Percentiles rank a stretch among this genome's conserved stretches.
phyloP scores from a whole-genome alignment of 2,888 invertebrate genomes.

The Subacronicta megacephala region DNA sequence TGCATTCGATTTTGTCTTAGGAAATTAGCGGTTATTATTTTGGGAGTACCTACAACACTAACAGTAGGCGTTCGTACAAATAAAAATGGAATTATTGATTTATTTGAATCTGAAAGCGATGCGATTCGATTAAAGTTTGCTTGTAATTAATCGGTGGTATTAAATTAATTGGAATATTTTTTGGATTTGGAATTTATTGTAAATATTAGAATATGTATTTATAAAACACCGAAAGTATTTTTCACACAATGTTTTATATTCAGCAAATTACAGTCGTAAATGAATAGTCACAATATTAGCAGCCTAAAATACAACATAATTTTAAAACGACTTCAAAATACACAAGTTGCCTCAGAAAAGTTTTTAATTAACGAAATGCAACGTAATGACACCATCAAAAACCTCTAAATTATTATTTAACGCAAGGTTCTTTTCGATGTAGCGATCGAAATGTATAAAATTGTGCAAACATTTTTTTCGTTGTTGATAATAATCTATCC shows the following conservation, averaged over 20 bases:
- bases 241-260: too few relatives aligned
- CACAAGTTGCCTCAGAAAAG: slow-evolving; percentile 5
- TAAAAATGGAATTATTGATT: slow-evolving; percentile 70
- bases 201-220: slow-evolving; percentile 7
- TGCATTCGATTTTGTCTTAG: slow-evolving; percentile 77
- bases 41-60: slow-evolving; percentile 45
- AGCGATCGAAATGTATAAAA: slow-evolving; percentile 51
- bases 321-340: background rate
- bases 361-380: slow-evolving; percentile 31
- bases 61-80: slow-evolving; percentile 61
- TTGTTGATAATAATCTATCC: slow-evolving; percentile 62
- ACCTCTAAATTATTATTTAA: slow-evolving; percentile 32
- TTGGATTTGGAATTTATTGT: slow-evolving; percentile 18
- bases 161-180: slow-evolving; percentile 60
- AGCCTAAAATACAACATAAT: too few relatives aligned
- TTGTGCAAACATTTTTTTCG: slow-evolving; percentile 58
- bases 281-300: background rate
- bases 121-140: slow-evolving; percentile 67
- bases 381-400: slow-evolving; percentile 34
- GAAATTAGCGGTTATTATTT: slow-evolving; percentile 72
- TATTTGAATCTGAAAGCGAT: slow-evolving; percentile 65
- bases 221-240: too few relatives aligned
- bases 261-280: too few relatives aligned
- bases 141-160: slow-evolving; percentile 62
- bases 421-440: slow-evolving; percentile 30